Percentiles rank a stretch among this genome's conserved stretches.
Evolutionary conservation across 2,113 vertebrate genomes (phyloP).

Genomic region (Hippocampus mohnikei): DNA sequence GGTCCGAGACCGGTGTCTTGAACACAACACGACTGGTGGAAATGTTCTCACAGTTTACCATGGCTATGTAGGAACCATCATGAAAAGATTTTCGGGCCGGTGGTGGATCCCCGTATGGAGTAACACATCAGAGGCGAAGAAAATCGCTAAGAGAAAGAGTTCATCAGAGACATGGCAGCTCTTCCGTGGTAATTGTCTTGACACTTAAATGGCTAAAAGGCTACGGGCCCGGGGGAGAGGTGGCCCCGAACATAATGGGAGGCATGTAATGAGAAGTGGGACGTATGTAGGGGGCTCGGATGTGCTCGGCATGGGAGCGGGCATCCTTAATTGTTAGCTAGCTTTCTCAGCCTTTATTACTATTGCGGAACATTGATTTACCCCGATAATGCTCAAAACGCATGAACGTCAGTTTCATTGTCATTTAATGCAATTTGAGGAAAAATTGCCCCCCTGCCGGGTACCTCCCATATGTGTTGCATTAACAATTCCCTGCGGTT

Average conservation of each 20-base stretch:
- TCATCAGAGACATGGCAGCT: conserved; percentile 41
- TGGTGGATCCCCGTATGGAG: conserved; percentile 29
- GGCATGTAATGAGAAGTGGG: conserved; percentile 60
- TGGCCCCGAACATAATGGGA: conserved; percentile 45
- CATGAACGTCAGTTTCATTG: neutral
- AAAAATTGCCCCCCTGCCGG: neutral
- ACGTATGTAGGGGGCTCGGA: conserved; percentile 43
- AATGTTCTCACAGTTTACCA: neutral
- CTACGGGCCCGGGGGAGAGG: conserved; percentile 42
- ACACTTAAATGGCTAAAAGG: conserved; percentile 54
- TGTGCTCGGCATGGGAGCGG: conserved; percentile 47
- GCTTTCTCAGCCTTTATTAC: neutral
- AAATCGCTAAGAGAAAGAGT: conserved; percentile 25
- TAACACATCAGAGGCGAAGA: conserved; percentile 31
- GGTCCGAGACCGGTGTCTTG: neutral
- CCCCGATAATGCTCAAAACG: conserved; percentile 2
- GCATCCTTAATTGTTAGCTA: conserved; percentile 20
- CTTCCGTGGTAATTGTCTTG: conserved; percentile 57
- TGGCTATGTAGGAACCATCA: conserved; percentile 13
- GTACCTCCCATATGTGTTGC: conserved; percentile 9
- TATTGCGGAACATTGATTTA: neutral
- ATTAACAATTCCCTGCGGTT: conserved; percentile 28
- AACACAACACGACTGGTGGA: neutral
- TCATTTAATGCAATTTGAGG: conserved; percentile 13
- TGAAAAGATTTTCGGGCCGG: conserved; percentile 21